phyloP scores from a whole-genome alignment of 92 coral and sea anemone genomes.

The Epizoanthus stellaris region DNA sequence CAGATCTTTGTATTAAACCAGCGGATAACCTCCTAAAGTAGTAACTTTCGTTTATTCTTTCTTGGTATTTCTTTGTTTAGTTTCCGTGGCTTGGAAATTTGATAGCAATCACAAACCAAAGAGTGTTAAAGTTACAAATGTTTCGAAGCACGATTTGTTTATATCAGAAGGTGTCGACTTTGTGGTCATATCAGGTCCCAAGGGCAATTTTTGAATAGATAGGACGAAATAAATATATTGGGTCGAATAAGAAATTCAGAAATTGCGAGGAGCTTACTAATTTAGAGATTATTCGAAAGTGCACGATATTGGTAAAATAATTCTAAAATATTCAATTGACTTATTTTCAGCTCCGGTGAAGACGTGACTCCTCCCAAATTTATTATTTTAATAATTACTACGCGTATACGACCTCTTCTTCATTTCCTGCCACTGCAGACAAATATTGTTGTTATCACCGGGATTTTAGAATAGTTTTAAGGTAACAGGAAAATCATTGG shows the following conservation, averaged over 20 bases:
- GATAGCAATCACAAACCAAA: background rate
- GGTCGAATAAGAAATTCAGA: background rate
- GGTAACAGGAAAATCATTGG: background rate
- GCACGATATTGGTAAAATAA: background rate
- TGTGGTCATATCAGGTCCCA: background rate
- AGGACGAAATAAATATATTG: constrained; percentile 1
- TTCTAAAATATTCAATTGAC: background rate
- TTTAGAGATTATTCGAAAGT: constrained; percentile 1
- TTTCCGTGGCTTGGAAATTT: background rate
- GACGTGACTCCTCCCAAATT: background rate
- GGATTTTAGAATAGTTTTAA: background rate
- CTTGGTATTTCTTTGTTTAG: background rate
- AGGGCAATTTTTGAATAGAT: background rate
- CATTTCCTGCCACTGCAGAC: background rate
- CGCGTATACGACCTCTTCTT: background rate
- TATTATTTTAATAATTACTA: background rate
- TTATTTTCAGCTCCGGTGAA: background rate
- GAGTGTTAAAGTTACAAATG: constrained; percentile 23
- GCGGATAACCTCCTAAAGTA: background rate
- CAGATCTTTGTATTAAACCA: background rate
- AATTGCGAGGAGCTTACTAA: background rate
- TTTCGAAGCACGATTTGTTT: constrained; percentile 10
- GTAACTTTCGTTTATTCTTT: background rate
- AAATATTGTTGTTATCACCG: background rate
- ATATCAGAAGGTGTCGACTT: constrained; percentile 18